Percentiles rank a stretch among this genome's conserved stretches.
Evolutionary conservation across 1,140 invertebrate genomes (phyloP).

Genomic region (Drosophila kanapiae): DNA sequence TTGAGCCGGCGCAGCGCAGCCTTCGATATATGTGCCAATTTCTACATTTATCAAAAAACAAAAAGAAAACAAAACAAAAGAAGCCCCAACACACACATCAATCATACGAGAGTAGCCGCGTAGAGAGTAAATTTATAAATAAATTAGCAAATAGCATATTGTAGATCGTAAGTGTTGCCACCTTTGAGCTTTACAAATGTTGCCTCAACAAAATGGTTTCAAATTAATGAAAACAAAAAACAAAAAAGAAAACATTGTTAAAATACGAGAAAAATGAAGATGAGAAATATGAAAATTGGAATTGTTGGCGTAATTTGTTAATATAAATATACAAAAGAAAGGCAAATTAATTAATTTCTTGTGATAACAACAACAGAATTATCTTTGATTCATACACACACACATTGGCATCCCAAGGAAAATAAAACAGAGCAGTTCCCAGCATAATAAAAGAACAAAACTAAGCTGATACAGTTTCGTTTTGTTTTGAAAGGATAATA

Average conservation of each 20-base stretch:
- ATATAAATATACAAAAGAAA: conserved; percentile 54
- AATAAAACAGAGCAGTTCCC: conserved; percentile 9
- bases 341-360: conserved; percentile 77
- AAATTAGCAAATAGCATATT: conserved; percentile 28
- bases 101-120: conserved; percentile 41
- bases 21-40: conserved; percentile 79
- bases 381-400: conserved; percentile 41
- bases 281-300: conserved; percentile 42
- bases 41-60: conserved; percentile 62
- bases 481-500: conserved; percentile 1
- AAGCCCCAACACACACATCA: conserved; percentile 24
- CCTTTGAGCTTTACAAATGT: conserved; percentile 83
- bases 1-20: conserved; percentile 74
- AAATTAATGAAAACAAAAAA: conserved; percentile 68
- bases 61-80: conserved; percentile 29
- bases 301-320: conserved; percentile 71
- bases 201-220: conserved; percentile 81
- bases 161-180: conserved; percentile 75
- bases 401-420: conserved; percentile 28
- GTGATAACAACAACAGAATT: conserved; percentile 73
- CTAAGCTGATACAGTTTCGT: conserved; percentile 66
- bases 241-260: conserved; percentile 47
- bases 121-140: conserved; percentile 29
- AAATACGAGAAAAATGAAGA: conserved; percentile 24
- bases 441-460: background rate